These are phyloP conservation scores for Mastigias papua DNA, from an alignment of 30 jellyfish, hydroid and myxozoan species.

Conservation along the genomic window DNA sequence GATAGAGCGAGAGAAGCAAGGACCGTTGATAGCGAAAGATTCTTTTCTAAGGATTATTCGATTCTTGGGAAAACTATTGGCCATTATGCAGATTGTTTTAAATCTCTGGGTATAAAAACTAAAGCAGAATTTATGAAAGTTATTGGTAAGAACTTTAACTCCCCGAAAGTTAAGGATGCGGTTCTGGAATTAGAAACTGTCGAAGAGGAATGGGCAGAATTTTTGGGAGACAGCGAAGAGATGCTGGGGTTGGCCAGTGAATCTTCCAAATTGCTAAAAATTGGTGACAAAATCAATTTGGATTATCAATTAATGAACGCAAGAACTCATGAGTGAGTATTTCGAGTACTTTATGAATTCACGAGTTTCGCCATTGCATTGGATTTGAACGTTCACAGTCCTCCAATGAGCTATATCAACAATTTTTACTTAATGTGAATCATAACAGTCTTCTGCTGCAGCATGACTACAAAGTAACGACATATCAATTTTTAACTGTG, in stretches of 20 bases:
- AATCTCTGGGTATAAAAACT: conserved; percentile 34
- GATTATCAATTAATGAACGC: conserved; percentile 46
- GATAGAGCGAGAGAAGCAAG: conserved; percentile 32
- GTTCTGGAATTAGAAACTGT: conserved; percentile 29
- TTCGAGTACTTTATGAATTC: background rate
- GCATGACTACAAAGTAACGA: no score
- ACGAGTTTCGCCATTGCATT: no score
- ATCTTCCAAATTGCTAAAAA: background rate
- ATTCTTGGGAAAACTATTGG: conserved; percentile 55
- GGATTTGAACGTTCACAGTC: no score
- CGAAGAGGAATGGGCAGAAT: conserved; percentile 68
- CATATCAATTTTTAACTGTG: no score
- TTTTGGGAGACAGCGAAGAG: conserved; percentile 40
- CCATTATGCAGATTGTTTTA: conserved; percentile 62
- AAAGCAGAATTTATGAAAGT: conserved; percentile 27
- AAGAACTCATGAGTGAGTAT: conserved; percentile 50
- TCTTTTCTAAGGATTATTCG: conserved; percentile 7
- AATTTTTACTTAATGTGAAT: no score
- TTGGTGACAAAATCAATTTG: conserved; percentile 24
- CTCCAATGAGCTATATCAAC: no score
- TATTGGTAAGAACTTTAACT: conserved; percentile 4
- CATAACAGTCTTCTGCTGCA: no score
- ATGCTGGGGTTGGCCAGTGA: background rate
- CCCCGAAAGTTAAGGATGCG: conserved; percentile 24
- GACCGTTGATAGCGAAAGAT: background rate